Evolutionary conservation across 2,888 invertebrate genomes (phyloP).

Genomic region (Coremacera marginata): DNA sequence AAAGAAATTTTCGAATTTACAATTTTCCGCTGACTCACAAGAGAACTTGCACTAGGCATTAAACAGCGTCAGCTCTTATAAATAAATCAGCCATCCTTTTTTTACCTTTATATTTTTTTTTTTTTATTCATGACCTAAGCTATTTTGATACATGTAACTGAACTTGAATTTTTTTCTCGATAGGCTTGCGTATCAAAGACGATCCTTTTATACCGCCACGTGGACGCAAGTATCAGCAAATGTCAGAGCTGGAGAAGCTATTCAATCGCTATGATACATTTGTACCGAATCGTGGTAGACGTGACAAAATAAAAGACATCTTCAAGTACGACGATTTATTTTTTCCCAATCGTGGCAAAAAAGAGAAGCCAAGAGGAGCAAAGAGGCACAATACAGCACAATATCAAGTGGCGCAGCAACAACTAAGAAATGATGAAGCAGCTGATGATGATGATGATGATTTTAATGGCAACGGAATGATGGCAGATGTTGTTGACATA

Average conservation of each 20-base stretch:
- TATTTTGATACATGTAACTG: not conserved
- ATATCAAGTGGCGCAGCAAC: not conserved
- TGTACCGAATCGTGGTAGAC: conserved; percentile 68
- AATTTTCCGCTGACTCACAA: too few relatives aligned
- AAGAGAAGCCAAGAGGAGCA: conserved; percentile 47
- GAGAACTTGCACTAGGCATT: too few relatives aligned
- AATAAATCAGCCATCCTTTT: too few relatives aligned
- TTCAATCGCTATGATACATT: conserved; percentile 63
- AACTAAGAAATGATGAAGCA: conserved; percentile 18
- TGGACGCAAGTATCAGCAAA: conserved; percentile 63
- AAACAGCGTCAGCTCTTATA: too few relatives aligned
- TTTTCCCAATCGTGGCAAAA: conserved; percentile 67
- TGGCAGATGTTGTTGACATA: conserved; percentile 7
- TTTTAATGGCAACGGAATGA: conserved; percentile 29
- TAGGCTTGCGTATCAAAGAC: conserved; percentile 49
- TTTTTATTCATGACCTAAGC: not conserved
- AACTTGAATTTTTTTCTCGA: conserved; percentile 15
- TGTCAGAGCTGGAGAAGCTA: conserved; percentile 58
- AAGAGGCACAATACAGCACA: not conserved
- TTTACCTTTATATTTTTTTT: too few relatives aligned
- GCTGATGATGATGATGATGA: conserved; percentile 18
- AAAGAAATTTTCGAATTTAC: too few relatives aligned
- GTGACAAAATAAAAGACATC: conserved; percentile 66
- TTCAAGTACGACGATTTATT: conserved; percentile 68
- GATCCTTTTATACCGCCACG: conserved; percentile 67